phyloP scores from a whole-genome alignment of 2,888 invertebrate genomes.

The Orthosia cruda region DNA sequence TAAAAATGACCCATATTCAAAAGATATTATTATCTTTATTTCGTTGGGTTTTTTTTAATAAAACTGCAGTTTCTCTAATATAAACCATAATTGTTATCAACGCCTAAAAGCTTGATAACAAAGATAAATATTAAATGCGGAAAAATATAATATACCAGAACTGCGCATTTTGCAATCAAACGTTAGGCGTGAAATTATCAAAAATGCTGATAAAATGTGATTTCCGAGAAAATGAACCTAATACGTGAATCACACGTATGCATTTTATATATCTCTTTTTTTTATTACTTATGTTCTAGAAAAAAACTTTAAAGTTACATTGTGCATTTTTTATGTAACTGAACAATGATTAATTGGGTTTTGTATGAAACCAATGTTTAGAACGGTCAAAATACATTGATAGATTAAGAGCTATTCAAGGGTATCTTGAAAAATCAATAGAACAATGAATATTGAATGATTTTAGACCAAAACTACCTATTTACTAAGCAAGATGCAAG shows the following conservation, averaged over 20 bases:
- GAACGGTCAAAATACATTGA: neutral
- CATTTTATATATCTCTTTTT: neutral
- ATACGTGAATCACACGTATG: neutral
- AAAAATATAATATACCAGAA: conserved; percentile 1
- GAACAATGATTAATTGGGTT: conserved; percentile 7
- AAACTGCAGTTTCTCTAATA: conserved; percentile 30
- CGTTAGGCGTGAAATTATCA: neutral
- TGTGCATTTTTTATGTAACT: conserved; percentile 16
- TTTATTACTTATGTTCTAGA: no score
- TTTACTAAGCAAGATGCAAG: conserved; percentile 79
- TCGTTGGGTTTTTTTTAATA: neutral
- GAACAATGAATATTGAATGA: conserved; percentile 1
- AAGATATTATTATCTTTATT: neutral
- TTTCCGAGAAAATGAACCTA: neutral
- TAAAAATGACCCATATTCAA: neutral
- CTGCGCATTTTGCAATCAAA: conserved; percentile 11
- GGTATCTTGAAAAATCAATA: neutral
- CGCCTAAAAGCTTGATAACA: conserved; percentile 13
- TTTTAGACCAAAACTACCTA: conserved; percentile 43
- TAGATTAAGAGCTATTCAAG: neutral
- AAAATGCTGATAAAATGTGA: conserved; percentile 28
- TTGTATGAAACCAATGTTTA: neutral
- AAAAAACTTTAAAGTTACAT: neutral
- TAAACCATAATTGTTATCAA: conserved; percentile 24
- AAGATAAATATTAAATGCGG: conserved; percentile 23